Base-by-base conservation (phyloP, 1,140 invertebrate species). In the Drosophila sproati region DNA sequence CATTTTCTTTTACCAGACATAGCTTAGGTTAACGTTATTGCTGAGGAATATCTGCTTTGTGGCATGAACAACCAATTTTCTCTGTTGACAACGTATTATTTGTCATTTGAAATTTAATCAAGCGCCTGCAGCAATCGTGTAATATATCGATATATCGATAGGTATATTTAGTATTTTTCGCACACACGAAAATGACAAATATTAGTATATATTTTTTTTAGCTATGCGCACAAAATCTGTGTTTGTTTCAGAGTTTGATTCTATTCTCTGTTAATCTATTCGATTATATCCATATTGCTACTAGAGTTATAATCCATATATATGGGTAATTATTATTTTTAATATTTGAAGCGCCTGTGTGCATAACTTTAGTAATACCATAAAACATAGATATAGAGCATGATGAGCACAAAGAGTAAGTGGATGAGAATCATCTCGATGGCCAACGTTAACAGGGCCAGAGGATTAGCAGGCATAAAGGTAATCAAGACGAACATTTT, bases 391-490 rank as follows among this genome's bases (percentile, higher is more conserved):
- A 91, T 52, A 12, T 92, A 92, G 31, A 92, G 73, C 43, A 82
- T 62, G 41, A 92, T 77, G 31, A 92, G 68, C 72, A 92, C 79
- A 48, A 91, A 92, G 10, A 92, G 79, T 43, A 86, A 75, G 55
- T 92, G 91, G 47, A 92, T 91, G 28, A 92, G 77, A 48, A 91
- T 89, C 45, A 92, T 68, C 57, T 92, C 91, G 31, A 92, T 86
- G 55, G 91, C 91, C 61, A 92, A 54, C 10, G 87, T 91, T 10
- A 92, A 55, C 3, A 91, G 28, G 5, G 80, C 81, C 64, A 91
- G 7, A 1, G 91, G 91, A 77, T 91, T 92, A 47, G 78, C 68
- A 0, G 77, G 73, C 69, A 70, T 50, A 54, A 75, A 91, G 6
- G 59, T 75, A 45, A 92, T 91, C 56, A 86, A 69, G n/a, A 73